Base-by-base conservation (phyloP, 2,888 invertebrate species). In the Drosophila niveifrons region DNA sequence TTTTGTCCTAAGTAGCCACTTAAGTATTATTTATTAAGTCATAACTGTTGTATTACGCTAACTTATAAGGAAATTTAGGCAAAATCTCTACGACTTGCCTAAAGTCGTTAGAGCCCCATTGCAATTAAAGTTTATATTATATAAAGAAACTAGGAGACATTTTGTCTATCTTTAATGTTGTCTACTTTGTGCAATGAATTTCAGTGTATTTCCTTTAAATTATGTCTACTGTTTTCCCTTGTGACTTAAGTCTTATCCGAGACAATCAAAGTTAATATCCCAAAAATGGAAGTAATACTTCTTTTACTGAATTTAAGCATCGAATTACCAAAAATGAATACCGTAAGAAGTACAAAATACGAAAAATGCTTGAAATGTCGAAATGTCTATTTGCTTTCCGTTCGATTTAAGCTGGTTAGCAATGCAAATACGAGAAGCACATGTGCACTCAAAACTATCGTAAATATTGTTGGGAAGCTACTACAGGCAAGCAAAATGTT, bases 341-440 rank as follows among this genome's bases (percentile, higher is more conserved):
- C n/a, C 36, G 3, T n/a, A 11, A 11, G 4, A 1, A n/a, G 2
- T 2, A 36, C 3, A 13, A 15, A 13, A 41, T 41, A 15, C 11
- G 7, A 6, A 1, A 41, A 23, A 13, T 23, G 13, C 10, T 2
- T 6, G 6, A 1, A 28, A 39, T 41, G 13, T 8, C 13, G 23
- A 52, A 13, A n/a, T n/a, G n/a, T 15, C 2, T 7, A 29, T 43
- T 17, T 43, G n/a, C 17, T 17, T 31, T 31, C 29, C 55, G n/a
- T 10, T 43, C 9, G 55, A 56, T 44, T 56, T 56, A 10, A 56
- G 18, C 41, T 15, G 41, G 15, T 17, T 53, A 29, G n/a, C 3
- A 43, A 17, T 43, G 53, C 53, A 53, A 53, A 41, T 41, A n/a
- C 15, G 43, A 18, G 43, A 18, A 43, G n/a, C 44, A 43, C 44